Evolutionary conservation across 2,113 vertebrate genomes (phyloP), one percentile per base, ranked within the genome.

Genomic region (Neodon shergylaensis): DNA sequence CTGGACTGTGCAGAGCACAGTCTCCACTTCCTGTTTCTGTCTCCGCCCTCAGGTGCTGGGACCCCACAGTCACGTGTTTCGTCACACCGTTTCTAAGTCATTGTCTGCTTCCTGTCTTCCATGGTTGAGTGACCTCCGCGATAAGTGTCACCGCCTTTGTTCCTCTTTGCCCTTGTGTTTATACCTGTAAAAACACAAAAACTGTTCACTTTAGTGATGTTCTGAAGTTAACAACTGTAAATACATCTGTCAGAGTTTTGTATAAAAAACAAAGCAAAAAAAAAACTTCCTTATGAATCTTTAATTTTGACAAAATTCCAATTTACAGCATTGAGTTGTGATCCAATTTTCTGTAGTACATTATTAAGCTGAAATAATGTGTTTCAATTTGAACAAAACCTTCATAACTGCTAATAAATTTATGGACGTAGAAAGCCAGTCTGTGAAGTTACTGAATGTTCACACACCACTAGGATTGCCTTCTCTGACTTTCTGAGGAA

Each of bases 301-400:
- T 79, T 70, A 36, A 58, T 73, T 22, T 28, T 39, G 28, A 7
- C 42, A 66, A 68, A 78, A 26, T 90, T 85, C 79, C 36, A 52
- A 22, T 90, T 88, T 74, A 19, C 16, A 72, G 79, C 36, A 90
- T 44, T 92, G 28, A 92, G 89, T 58, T 88, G 65, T 72, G 33
- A 11, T 49, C 52, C 52, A 61, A 58, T 73, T 85, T 68, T 19
- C 74, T 65, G 3, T 68, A 61, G 66, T 89, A 9, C 22, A 39
- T 88, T 73, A 91, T 91, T 88, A 90, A 73, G 73, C 19, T 68
- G 61, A 82, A 94, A 85, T 84, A 17, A 68, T 74, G 3, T 58
- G 22, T 88, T 96, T 94, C 12, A 0, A 76, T 81, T 58, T 82
- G 36, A 92, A 42, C 84, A 81, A 92, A 96, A 83, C 16, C 47